Evolutionary conservation across 37 sponge, comb jelly and placozoan genomes (phyloP).

Genomic region (Ianthella basta): DNA sequence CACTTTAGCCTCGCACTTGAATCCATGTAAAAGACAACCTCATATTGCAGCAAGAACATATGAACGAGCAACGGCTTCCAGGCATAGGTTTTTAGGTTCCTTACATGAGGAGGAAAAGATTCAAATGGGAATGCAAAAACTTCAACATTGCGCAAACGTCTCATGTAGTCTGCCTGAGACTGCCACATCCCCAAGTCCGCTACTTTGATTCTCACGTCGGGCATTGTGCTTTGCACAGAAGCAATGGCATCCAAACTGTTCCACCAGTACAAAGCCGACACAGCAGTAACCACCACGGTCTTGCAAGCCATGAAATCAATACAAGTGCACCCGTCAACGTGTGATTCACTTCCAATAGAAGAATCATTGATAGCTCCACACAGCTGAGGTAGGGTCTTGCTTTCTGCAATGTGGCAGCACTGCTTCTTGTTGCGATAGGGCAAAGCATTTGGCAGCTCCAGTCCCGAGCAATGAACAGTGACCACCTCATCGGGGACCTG

Average conservation of each 20-base stretch:
- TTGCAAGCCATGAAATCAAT: constrained; percentile 10
- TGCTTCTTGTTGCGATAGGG: no score
- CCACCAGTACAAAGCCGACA: background rate
- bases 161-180: background rate
- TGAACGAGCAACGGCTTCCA: constrained; percentile 19
- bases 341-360: no score
- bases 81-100: constrained; percentile 19
- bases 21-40: constrained; percentile 23
- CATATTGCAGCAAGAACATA: background rate
- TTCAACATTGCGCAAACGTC: constrained; percentile 19
- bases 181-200: constrained; percentile 19
- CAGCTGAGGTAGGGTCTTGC: no score
- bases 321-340: background rate
- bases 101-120: constrained; percentile 13
- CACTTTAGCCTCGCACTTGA: constrained; percentile 15
- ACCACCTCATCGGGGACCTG: no score
- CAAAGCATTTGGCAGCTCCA: no score
- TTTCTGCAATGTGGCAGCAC: no score
- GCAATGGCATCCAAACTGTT: constrained; percentile 3
- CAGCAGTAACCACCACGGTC: constrained; percentile 20
- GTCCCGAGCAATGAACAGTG: no score
- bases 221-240: constrained; percentile 3
- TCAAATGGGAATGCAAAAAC: constrained; percentile 15
- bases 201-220: constrained; percentile 1
- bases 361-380: no score